Base-by-base conservation (phyloP, 2,888 invertebrate genomes). In the Pristionchus arcanus region DNA sequence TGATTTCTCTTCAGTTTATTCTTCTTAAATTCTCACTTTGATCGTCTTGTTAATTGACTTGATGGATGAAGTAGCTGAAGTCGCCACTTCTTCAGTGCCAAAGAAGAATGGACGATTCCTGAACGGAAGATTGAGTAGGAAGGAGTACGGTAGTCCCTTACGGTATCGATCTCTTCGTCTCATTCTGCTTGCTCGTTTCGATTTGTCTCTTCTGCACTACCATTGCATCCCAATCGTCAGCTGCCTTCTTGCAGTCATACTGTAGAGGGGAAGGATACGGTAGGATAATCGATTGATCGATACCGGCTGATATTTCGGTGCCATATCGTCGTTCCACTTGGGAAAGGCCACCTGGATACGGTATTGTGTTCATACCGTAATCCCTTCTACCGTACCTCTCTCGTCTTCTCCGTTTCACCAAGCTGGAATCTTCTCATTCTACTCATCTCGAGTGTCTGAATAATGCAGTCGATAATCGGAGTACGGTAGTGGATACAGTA, bases 91-190 rank as follows among this genome's bases (percentile, higher is more conserved):
- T 16, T 28, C 86, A 37, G 86, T 86, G 34, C 86, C 86, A 28
- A 86, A 86, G 86, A 86, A 86, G 86, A 66, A 66, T 19, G 86
- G 86, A 66, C 86, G 86, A 66, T 84, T n/a, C 84, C 86, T 86
- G 66, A 86, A 21, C 7, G 55, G 53, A 25, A 84, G 59, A 71
- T 71, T 28, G 77, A 77, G 7, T 77, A 9, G 4, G 53, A 5
- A 59, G 84, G 53, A 15, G 28, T 53, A 84, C 59, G 55, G 84
- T 84, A 84, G 34, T 28, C 49, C 21, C 31, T 53, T 19, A 84
- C 59, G 84, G 59, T 11, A 77, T 77, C 42, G 77, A 77, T 42
- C 77, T 37, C n/a, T 42, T 77, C 77, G 42, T 77, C 42, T 77
- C 49, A 42, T 19, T 34, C 77, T 77, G 77, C 49, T 77, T 77